phyloP scores from a whole-genome alignment of 1,140 invertebrate species.

The Heterodera schachtii region DNA sequence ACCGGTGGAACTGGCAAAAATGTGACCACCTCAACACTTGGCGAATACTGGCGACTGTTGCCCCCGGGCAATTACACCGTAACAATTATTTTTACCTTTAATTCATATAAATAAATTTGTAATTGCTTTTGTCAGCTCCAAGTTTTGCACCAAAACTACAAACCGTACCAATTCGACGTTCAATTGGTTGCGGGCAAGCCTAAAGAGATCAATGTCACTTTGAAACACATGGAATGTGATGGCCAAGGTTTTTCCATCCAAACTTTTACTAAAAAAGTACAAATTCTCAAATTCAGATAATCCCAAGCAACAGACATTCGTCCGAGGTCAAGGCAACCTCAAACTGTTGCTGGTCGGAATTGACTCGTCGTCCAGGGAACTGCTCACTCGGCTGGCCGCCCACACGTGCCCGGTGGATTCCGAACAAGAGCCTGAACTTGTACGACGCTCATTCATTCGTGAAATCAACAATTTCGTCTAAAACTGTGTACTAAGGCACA shows the following conservation, averaged over 20 bases:
- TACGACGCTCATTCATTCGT: not conserved
- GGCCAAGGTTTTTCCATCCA: conserved; percentile 32
- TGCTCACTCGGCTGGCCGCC: conserved; percentile 34
- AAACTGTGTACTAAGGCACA: not conserved
- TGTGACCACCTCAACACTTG: conserved; percentile 74
- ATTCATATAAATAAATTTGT: not conserved
- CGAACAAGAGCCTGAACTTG: conserved; percentile 11
- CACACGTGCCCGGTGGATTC: conserved; percentile 28
- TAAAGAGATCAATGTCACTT: conserved; percentile 45
- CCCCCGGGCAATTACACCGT: conserved; percentile 84
- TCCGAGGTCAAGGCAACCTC: conserved; percentile 39
- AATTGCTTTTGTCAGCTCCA: conserved; percentile 35
- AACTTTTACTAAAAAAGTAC: not conserved
- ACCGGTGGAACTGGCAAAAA: conserved; percentile 73
- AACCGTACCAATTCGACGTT: conserved; percentile 41
- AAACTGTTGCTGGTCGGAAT: conserved; percentile 42
- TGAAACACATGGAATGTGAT: conserved; percentile 39
- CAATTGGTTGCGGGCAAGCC: conserved; percentile 25
- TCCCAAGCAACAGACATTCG: conserved; percentile 36
- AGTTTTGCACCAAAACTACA: conserved; percentile 39
- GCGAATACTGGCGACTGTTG: conserved; percentile 91
- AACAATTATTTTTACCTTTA: not conserved
- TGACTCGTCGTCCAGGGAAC: conserved; percentile 20
- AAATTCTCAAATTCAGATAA: conserved; percentile 43
- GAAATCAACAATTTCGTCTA: not conserved